A percentile compares a stretch with the other conserved stretches of the same genome.
phyloP scores from a whole-genome alignment of 2,113 vertebrate species.

The Machaerirhynchus nigripectus region DNA sequence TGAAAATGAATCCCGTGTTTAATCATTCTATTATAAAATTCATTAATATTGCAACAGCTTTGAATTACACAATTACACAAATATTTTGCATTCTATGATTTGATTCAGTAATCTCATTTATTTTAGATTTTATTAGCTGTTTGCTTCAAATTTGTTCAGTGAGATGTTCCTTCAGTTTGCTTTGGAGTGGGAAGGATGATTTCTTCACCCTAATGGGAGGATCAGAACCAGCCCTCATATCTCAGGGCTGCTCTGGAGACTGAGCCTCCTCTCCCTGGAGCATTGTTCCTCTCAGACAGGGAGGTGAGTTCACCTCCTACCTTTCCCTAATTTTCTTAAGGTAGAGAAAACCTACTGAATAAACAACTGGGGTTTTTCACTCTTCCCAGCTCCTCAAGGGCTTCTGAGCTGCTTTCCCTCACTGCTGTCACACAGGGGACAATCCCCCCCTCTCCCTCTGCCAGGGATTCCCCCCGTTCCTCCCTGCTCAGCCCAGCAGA shows the following conservation, averaged over 20 bases:
- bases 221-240: neutral
- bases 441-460: neutral
- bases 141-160: constrained; percentile 28
- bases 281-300: neutral
- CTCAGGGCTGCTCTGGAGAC: neutral
- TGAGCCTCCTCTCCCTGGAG: neutral
- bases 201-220: constrained; percentile 18
- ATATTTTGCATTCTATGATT: constrained; percentile 44
- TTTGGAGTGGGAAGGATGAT: neutral
- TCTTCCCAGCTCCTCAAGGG: neutral
- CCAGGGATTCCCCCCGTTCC: neutral
- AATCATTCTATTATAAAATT: constrained; percentile 46
- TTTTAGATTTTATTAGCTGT: constrained; percentile 53
- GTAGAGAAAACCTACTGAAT: neutral
- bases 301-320: neutral
- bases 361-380: neutral
- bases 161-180: constrained; percentile 16
- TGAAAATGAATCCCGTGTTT: constrained; percentile 44
- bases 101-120: constrained; percentile 40
- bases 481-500: neutral
- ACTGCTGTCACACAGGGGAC: rapidly evolving
- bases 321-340: neutral
- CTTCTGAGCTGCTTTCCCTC: neutral
- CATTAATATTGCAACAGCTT: constrained; percentile 50
- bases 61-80: constrained; percentile 63